A percentile compares a stretch with the other conserved stretches of the same genome.
These are phyloP conservation scores for Chymomyza procnemis DNA, from an alignment of 2,888 invertebrate species.

Conservation along the genomic window DNA sequence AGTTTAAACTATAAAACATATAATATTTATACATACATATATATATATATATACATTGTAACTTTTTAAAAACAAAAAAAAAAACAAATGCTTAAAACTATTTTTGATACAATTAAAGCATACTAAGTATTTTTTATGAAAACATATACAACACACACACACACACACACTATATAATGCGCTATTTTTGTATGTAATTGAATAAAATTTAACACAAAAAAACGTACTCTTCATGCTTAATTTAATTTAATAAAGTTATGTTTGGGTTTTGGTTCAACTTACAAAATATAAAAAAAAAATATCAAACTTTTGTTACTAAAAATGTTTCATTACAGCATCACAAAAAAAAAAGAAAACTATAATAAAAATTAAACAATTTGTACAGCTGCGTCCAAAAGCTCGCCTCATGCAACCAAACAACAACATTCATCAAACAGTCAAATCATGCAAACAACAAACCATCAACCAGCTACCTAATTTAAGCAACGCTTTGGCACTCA, in stretches of 20 bases:
- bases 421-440: slow-evolving; percentile 39
- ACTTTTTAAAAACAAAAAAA: slow-evolving; percentile 6
- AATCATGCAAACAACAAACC: slow-evolving; percentile 33
- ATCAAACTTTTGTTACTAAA: slow-evolving; percentile 44
- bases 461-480: slow-evolving; percentile 28
- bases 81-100: slow-evolving; percentile 27
- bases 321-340: slow-evolving; percentile 59
- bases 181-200: slow-evolving; percentile 69
- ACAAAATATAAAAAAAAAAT: no score
- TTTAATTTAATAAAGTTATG: background rate
- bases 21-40: slow-evolving; percentile 13
- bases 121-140: slow-evolving; percentile 53
- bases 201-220: slow-evolving; percentile 64
- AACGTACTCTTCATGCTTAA: slow-evolving; percentile 31
- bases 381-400: background rate
- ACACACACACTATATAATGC: slow-evolving; percentile 47
- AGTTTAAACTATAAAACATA: no score
- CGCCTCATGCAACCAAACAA: slow-evolving; percentile 22
- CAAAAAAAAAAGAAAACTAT: background rate
- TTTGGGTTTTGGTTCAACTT: slow-evolving; percentile 10
- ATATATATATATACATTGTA: slow-evolving; percentile 15
- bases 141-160: slow-evolving; percentile 28
- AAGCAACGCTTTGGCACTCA: slow-evolving; percentile 11
- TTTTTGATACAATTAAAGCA: slow-evolving; percentile 62
- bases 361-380: background rate